Percentiles rank a stretch among this genome's conserved stretches.
Conservation (phyloP, 1,140 invertebrate species). For the Nephila pilipes region DNA sequence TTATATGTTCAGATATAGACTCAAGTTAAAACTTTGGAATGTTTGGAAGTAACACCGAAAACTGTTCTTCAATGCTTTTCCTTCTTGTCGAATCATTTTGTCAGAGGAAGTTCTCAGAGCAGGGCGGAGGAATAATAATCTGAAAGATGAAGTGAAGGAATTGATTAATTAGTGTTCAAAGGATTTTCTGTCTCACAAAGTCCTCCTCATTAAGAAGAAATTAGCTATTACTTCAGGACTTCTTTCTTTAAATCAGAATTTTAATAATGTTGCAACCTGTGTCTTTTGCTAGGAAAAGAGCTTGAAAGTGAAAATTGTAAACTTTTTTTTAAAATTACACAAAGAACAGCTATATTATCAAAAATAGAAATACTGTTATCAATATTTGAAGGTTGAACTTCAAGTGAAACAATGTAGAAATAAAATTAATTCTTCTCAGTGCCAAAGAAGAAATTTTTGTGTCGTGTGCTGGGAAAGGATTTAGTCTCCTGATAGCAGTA, state of each 20-base stretch:
- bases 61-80: constrained; percentile 79
- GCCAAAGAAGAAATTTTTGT: no score
- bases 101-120: not conserved
- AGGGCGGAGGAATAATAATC: constrained; percentile 3
- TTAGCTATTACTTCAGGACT: not conserved
- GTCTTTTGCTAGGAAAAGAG: not conserved
- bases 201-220: not conserved
- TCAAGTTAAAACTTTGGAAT: constrained; percentile 79
- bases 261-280: not conserved
- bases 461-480: not conserved
- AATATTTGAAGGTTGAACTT: not conserved
- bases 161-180: not conserved
- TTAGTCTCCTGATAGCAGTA: not conserved
- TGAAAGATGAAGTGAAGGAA: not conserved
- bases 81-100: constrained; percentile 78
- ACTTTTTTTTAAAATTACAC: constrained; percentile 3
- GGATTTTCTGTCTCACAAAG: not conserved
- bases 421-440: no score
- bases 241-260: not conserved
- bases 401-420: no score
- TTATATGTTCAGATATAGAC: constrained; percentile 78
- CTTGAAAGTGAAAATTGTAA: not conserved
- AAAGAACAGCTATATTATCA: not conserved
- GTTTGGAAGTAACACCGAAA: constrained; percentile 79
- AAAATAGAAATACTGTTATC: no score